Conservation (phyloP, 2,888 invertebrate genomes). For the Conistra vaccinii region DNA sequence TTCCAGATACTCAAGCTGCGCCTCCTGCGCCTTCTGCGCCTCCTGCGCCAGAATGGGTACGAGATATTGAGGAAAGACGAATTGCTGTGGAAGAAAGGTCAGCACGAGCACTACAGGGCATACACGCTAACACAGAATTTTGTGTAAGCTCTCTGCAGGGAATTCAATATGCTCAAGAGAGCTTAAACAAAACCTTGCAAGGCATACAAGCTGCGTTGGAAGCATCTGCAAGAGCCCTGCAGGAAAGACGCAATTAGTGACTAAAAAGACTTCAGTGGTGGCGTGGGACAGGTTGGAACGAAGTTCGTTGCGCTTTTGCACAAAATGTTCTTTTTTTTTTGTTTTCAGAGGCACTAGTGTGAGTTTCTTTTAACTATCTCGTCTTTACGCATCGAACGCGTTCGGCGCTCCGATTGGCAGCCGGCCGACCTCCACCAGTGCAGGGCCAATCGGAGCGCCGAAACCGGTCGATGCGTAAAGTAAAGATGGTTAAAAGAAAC, state of each 20-base stretch:
- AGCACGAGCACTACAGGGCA: constrained; percentile 34
- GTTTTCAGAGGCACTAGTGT: no score
- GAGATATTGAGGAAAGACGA: constrained; percentile 26
- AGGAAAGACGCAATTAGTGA: constrained; percentile 8
- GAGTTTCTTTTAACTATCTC: no score
- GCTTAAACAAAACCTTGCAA: constrained; percentile 28
- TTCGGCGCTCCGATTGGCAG: no score
- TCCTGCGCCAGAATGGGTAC: constrained; percentile 16
- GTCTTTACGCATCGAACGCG: no score
- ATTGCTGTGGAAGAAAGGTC: constrained; percentile 32
- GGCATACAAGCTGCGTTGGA: constrained; percentile 36
- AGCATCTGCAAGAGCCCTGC: constrained; percentile 23
- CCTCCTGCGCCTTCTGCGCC: neutral
- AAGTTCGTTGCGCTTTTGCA: no score
- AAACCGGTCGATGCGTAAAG: no score
- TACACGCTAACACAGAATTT: constrained; percentile 38
- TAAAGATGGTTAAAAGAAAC: no score
- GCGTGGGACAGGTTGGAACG: no score
- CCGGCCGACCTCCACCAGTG: no score
- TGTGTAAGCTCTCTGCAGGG: constrained; percentile 35
- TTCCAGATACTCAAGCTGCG: constrained; percentile 10
- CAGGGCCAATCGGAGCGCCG: no score
- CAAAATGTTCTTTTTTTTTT: no score
- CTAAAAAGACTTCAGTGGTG: neutral
- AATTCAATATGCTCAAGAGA: constrained; percentile 32